Conservation (phyloP, 2,797 vertebrate species). For the Coregonus suidteri region DNA sequence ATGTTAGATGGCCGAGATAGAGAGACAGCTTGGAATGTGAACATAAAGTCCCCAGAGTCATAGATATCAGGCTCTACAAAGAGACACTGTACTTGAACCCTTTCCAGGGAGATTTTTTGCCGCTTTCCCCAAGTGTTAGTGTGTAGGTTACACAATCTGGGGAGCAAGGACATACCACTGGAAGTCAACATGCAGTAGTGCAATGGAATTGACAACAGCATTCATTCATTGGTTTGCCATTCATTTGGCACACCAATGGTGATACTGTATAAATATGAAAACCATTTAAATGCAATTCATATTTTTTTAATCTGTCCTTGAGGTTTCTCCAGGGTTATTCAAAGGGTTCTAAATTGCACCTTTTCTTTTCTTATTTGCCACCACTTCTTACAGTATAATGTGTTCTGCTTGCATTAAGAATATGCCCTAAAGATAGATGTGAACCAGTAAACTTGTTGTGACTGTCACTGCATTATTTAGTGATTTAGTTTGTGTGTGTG, state of each 20-base stretch:
- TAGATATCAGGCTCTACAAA: background rate
- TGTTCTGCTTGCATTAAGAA: background rate
- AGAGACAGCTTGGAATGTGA: background rate
- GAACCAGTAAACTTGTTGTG: slow-evolving; percentile 15
- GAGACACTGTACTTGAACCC: slow-evolving; percentile 4
- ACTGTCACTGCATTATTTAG: background rate
- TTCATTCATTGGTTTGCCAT: background rate
- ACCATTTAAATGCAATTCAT: no score
- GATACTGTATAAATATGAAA: background rate
- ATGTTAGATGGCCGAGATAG: background rate
- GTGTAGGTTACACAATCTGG: background rate
- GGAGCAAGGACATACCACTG: background rate
- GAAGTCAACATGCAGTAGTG: background rate
- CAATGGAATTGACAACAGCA: background rate
- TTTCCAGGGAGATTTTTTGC: background rate
- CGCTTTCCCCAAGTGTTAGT: background rate
- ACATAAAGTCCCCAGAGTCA: background rate
- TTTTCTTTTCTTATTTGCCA: background rate
- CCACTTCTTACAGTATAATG: background rate
- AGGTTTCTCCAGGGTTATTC: background rate
- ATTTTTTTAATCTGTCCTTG: background rate
- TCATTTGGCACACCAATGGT: background rate
- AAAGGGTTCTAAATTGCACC: no score
- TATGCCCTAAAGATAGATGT: slow-evolving; percentile 8
- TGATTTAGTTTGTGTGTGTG: no score